phyloP scores from a whole-genome alignment of 2,113 vertebrate genomes.

The Phocoena phocoena region DNA sequence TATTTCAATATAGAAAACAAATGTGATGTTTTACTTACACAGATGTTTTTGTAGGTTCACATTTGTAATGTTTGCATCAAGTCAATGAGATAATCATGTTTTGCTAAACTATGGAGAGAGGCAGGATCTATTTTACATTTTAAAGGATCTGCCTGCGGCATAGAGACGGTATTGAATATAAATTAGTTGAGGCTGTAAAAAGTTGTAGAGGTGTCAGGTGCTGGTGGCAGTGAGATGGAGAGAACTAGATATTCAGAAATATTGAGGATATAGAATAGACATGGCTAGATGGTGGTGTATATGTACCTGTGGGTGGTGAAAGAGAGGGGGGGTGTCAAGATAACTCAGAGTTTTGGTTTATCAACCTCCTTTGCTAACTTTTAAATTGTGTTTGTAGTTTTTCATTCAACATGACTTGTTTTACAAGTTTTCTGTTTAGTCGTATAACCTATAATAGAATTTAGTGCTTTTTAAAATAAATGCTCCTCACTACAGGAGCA shows the following conservation, averaged over 20 bases:
- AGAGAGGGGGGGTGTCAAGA: not conserved
- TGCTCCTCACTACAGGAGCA: not conserved
- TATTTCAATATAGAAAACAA: not conserved
- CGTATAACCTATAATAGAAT: not conserved
- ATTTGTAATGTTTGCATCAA: not conserved
- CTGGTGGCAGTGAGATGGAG: not conserved
- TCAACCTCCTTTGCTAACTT: not conserved
- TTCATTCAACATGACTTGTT: not conserved
- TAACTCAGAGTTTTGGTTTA: not conserved
- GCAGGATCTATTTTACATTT: not conserved
- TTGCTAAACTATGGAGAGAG: not conserved
- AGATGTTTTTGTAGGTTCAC: constrained; percentile 9
- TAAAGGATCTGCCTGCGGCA: not conserved
- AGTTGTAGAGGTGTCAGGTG: not conserved
- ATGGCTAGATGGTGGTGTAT: not conserved
- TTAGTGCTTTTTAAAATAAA: constrained; percentile 24
- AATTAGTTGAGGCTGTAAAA: not conserved
- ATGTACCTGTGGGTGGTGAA: not conserved
- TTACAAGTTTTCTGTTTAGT: not conserved
- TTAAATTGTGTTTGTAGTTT: not conserved
- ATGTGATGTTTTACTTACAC: not conserved
- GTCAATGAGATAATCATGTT: not conserved
- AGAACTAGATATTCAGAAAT: constrained; percentile 20
- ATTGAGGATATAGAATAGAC: not conserved
- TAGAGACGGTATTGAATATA: not conserved